These are phyloP conservation scores for Tinea semifulvella DNA, from an alignment of 2,888 invertebrate species.

Conservation along the genomic window DNA sequence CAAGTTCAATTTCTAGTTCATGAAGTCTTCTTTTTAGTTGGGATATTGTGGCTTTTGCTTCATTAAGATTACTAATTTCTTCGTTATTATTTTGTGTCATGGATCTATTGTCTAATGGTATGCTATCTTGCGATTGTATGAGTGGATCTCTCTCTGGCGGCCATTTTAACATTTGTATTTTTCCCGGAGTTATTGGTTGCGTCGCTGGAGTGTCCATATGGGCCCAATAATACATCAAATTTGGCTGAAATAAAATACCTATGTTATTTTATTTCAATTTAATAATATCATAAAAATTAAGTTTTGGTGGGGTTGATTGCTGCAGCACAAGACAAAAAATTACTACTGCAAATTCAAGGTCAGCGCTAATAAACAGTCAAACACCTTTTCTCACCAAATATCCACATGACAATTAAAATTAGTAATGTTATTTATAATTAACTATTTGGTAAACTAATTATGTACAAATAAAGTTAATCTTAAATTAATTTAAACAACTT, in stretches of 20 bases:
- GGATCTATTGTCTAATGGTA: conserved; percentile 32
- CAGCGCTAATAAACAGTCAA: too few species aligned
- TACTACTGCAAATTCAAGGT: too few species aligned
- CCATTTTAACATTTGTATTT: conserved; percentile 77
- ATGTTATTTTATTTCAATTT: background rate
- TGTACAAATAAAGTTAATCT: too few species aligned
- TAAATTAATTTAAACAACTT: too few species aligned
- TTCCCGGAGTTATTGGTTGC: conserved; percentile 76
- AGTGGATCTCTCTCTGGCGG: conserved; percentile 64
- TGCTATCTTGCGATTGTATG: conserved; percentile 29
- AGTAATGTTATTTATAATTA: too few species aligned
- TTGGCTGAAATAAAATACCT: conserved; percentile 71
- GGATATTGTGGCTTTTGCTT: conserved; percentile 46
- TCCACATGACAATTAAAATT: too few species aligned
- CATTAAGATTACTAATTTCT: conserved; percentile 44
- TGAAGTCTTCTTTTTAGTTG: conserved; percentile 44
- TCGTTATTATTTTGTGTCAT: conserved; percentile 45
- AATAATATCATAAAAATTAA: too few species aligned
- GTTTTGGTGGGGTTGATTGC: too few species aligned
- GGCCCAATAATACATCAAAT: conserved; percentile 92
- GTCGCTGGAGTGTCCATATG: conserved; percentile 77
- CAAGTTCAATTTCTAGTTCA: conserved; percentile 48
- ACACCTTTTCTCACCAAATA: too few species aligned
- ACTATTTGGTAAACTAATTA: too few species aligned
- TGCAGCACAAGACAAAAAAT: too few species aligned